Evolutionary conservation across 2,888 invertebrate genomes (phyloP).

Genomic region (Plagodis dolabraria): DNA sequence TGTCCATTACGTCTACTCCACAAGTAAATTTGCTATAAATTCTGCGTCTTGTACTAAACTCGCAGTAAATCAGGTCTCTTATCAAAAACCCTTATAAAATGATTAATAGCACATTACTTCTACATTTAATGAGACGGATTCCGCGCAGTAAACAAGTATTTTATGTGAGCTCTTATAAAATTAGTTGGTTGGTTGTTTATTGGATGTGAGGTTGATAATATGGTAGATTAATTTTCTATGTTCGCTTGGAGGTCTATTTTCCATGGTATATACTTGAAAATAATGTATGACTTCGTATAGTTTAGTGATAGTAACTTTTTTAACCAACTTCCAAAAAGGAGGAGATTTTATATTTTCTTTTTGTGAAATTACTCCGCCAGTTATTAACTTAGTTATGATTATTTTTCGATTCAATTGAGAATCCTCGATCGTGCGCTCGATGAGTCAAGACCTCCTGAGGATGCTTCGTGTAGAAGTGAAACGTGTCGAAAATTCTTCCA

Average conservation of each 20-base stretch:
- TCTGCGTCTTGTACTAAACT: constrained; percentile 32
- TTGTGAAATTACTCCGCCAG: too few species aligned
- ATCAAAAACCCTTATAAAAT: constrained; percentile 50
- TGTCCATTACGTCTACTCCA: constrained; percentile 33
- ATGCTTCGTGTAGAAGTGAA: too few species aligned
- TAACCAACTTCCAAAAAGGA: too few species aligned
- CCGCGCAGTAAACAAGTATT: constrained; percentile 29
- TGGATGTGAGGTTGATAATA: constrained; percentile 11
- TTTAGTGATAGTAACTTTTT: too few species aligned
- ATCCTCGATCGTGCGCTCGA: too few species aligned
- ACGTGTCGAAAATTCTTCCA: too few species aligned
- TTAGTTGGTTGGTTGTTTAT: constrained; percentile 25
- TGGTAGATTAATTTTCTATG: constrained; percentile 24
- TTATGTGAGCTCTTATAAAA: constrained; percentile 35
- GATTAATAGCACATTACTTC: constrained; percentile 44
- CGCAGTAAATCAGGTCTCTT: constrained; percentile 50
- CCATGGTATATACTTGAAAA: constrained; percentile 3
- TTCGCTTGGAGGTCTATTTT: constrained; percentile 7
- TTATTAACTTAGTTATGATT: too few species aligned
- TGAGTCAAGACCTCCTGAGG: too few species aligned
- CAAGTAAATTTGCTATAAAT: constrained; percentile 28
- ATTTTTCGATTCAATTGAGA: too few species aligned
- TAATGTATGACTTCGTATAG: not conserved
- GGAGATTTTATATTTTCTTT: too few species aligned
- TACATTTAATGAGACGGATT: constrained; percentile 18